Evolutionary conservation across 2,888 invertebrate species (phyloP).

Genomic region (Conistra vaccinii): DNA sequence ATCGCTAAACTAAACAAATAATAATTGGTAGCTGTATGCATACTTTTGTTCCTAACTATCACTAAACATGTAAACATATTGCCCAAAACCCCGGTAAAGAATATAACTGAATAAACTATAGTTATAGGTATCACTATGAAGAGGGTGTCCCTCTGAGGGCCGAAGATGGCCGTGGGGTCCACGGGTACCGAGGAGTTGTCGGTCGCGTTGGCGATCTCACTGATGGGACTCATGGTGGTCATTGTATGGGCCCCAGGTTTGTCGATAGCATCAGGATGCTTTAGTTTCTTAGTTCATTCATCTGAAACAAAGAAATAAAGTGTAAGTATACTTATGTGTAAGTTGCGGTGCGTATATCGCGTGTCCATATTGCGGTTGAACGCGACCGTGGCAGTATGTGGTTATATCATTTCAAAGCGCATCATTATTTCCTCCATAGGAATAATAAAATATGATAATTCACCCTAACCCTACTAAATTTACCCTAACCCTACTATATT

Average conservation of each 20-base stretch:
- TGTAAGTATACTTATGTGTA: not conserved
- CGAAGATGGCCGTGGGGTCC: slow-evolving; percentile 81
- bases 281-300: slow-evolving; percentile 26
- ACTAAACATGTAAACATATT: slow-evolving; percentile 96
- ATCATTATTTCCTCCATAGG: not conserved
- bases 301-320: slow-evolving; percentile 54
- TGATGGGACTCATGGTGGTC: slow-evolving; percentile 51
- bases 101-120: slow-evolving; percentile 94
- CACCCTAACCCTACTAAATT: not conserved
- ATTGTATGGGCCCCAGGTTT: not conserved
- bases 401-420: not conserved
- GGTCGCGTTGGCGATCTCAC: slow-evolving; percentile 50
- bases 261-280: slow-evolving; percentile 18
- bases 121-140: slow-evolving; percentile 94
- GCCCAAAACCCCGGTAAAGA: slow-evolving; percentile 94
- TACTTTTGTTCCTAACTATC: slow-evolving; percentile 94
- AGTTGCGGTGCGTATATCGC: not conserved
- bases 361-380: not conserved
- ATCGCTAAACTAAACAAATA: slow-evolving; percentile 96
- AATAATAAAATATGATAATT: not conserved
- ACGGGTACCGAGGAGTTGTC: slow-evolving; percentile 65
- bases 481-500: not conserved
- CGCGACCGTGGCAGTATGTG: too few species aligned
- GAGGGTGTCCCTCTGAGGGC: slow-evolving; percentile 89
- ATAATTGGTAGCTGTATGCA: slow-evolving; percentile 95